Conservation (phyloP, 2,888 invertebrate genomes). For the Parthenolecanium corni region DNA sequence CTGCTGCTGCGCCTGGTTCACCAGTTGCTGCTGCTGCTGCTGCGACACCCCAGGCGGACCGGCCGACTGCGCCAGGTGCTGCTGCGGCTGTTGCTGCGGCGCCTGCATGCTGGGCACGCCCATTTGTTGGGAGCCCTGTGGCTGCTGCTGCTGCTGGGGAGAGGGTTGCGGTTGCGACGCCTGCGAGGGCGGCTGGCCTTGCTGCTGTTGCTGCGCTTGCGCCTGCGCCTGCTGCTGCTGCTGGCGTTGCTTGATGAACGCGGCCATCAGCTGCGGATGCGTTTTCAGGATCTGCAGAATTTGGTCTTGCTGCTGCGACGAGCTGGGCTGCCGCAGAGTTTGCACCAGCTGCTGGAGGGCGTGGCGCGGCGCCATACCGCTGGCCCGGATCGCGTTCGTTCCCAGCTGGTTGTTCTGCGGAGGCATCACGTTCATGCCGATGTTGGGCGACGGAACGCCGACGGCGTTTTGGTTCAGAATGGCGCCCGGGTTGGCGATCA, state of each 20-base stretch:
- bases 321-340: slow-evolving; percentile 77
- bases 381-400: slow-evolving; percentile 33
- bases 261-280: slow-evolving; percentile 90
- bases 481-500: slow-evolving; percentile 39
- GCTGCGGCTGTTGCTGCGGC: slow-evolving; percentile 32
- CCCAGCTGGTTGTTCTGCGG: slow-evolving; percentile 41
- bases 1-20: slow-evolving; percentile 39
- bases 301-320: slow-evolving; percentile 84
- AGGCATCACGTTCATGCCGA: slow-evolving; percentile 33
- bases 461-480: slow-evolving; percentile 29
- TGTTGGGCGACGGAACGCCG: slow-evolving; percentile 17
- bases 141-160: slow-evolving; percentile 36
- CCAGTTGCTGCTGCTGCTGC: slow-evolving; percentile 44
- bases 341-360: slow-evolving; percentile 77
- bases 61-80: slow-evolving; percentile 38
- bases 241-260: slow-evolving; percentile 63
- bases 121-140: slow-evolving; percentile 23
- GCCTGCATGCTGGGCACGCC: background rate
- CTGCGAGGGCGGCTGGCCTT: slow-evolving; percentile 36
- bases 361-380: slow-evolving; percentile 38
- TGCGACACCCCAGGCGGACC: slow-evolving; percentile 28
- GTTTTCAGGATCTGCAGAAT: slow-evolving; percentile 80
- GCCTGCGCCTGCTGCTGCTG: slow-evolving; percentile 36
- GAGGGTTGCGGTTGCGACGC: slow-evolving; percentile 35
- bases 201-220: slow-evolving; percentile 37